These are phyloP conservation scores for Delphinus delphis DNA, from an alignment of 2,113 vertebrate genomes.

Conservation along the genomic window DNA sequence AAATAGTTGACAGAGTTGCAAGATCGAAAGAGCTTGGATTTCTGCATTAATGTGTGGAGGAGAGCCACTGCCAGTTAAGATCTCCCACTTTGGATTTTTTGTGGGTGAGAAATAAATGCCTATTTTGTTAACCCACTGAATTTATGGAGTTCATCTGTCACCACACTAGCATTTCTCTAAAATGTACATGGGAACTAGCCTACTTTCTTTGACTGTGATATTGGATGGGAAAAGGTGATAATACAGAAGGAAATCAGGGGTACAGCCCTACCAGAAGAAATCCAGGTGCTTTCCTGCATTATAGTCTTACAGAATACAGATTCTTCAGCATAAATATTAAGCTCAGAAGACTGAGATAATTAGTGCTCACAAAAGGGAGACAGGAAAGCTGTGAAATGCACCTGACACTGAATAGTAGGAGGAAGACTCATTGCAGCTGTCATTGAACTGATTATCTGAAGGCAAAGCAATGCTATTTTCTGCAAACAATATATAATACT, in stretches of 20 bases:
- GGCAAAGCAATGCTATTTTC: slow-evolving; percentile 81
- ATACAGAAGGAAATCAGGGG: not conserved
- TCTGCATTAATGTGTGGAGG: not conserved
- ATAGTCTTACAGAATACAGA: slow-evolving; percentile 78
- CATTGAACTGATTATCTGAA: slow-evolving; percentile 81
- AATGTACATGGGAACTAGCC: not conserved
- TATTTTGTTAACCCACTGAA: not conserved
- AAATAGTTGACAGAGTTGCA: not conserved
- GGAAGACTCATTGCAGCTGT: slow-evolving; percentile 82
- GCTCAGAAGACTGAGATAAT: slow-evolving; percentile 81
- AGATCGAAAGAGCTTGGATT: not conserved
- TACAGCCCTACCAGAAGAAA: slow-evolving; percentile 68
- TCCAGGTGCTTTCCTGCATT: slow-evolving; percentile 77
- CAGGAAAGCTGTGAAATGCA: slow-evolving; percentile 82
- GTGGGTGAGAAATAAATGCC: not conserved
- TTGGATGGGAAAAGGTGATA: not conserved
- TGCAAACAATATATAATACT: slow-evolving; percentile 84
- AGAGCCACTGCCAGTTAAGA: not conserved
- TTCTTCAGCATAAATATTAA: slow-evolving; percentile 82
- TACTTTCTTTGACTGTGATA: not conserved
- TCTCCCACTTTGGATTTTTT: not conserved
- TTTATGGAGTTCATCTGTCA: not conserved
- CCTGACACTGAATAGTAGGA: slow-evolving; percentile 82
- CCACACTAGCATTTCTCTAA: not conserved
- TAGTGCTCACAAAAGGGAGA: slow-evolving; percentile 75